These are phyloP conservation scores for Spinus pinus DNA, from an alignment of 2,797 vertebrate species.

Conservation along the genomic window DNA sequence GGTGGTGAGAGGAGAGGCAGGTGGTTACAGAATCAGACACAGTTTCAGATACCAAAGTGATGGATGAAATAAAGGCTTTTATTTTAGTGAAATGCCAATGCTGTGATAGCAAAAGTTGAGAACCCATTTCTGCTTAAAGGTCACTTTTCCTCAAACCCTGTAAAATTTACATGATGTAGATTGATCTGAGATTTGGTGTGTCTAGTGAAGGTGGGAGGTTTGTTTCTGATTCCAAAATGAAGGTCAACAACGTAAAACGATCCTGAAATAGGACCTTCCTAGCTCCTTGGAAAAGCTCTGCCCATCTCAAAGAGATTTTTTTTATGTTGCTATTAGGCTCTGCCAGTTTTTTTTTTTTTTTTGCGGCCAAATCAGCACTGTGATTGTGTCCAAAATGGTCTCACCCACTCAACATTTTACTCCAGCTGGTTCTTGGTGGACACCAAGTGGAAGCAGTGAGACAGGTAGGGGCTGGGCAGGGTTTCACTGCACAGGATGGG, in stretches of 20 bases:
- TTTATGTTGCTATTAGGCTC: background rate
- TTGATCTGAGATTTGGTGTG: background rate
- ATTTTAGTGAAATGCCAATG: background rate
- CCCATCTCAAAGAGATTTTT: background rate
- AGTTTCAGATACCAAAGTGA: background rate
- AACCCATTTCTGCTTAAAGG: conserved; percentile 24
- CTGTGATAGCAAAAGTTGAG: conserved; percentile 3
- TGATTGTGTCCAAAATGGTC: background rate
- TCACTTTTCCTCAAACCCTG: background rate
- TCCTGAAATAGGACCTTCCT: background rate
- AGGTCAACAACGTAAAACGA: background rate
- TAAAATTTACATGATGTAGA: conserved; percentile 23
- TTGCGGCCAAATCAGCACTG: background rate
- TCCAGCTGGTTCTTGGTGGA: background rate
- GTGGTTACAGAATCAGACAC: background rate
- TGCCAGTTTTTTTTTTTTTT: background rate
- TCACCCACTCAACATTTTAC: background rate
- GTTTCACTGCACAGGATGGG: background rate
- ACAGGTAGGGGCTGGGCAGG: background rate
- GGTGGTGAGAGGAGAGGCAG: background rate
- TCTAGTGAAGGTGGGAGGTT: background rate
- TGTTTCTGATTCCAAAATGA: background rate
- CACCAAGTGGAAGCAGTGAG: background rate
- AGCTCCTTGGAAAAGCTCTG: background rate
- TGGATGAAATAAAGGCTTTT: conserved; percentile 3